Evolutionary conservation across 1,140 invertebrate species (phyloP).

Genomic region (Stegodyphus dumicola): DNA sequence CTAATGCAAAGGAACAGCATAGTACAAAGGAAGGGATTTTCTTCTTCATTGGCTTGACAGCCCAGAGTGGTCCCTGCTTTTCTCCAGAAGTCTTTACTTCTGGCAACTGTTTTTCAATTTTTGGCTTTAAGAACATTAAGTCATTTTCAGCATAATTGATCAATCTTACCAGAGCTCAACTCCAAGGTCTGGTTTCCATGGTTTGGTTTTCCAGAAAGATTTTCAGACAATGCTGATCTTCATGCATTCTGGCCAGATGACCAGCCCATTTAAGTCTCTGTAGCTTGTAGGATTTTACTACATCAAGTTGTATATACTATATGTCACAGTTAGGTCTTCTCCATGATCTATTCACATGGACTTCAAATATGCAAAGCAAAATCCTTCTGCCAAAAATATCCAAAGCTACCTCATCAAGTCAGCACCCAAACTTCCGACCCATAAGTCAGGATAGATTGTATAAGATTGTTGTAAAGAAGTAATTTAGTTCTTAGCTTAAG

Average conservation of each 20-base stretch:
- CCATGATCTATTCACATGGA: background rate
- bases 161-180: background rate
- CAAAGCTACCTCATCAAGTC: background rate
- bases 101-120: no score
- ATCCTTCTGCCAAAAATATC: background rate
- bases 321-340: background rate
- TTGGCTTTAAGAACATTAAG: no score
- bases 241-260: background rate
- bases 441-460: background rate
- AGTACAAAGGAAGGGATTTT: no score
- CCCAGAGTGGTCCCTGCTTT: no score
- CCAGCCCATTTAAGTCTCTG: slow-evolving; percentile 14
- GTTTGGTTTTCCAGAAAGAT: background rate
- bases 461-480: background rate
- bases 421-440: background rate
- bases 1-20: no score
- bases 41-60: no score
- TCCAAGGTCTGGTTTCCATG: background rate
- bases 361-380: background rate
- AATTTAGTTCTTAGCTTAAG: background rate
- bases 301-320: background rate
- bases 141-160: background rate
- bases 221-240: background rate
- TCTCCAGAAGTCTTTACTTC: no score
- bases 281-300: background rate